Evolutionary conservation across 2,888 invertebrate genomes (phyloP).

Genomic region (Oxyteleia sp.): DNA sequence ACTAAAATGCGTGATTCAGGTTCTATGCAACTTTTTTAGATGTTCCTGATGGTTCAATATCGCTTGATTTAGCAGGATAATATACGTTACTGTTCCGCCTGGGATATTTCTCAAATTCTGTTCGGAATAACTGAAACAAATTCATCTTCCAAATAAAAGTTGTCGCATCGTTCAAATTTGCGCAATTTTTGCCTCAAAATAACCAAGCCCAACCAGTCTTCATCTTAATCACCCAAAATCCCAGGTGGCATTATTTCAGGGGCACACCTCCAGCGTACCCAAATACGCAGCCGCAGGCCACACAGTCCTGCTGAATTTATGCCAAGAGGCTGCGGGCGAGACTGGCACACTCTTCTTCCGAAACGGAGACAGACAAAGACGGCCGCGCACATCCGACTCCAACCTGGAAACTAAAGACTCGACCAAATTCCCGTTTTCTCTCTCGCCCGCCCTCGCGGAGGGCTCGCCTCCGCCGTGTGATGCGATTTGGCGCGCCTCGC

Average conservation of each 20-base stretch:
- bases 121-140: too few relatives aligned
- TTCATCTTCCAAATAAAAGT: too few relatives aligned
- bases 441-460: slow-evolving; percentile 3
- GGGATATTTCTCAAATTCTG: too few relatives aligned
- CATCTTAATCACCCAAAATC: slow-evolving; percentile 47
- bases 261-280: slow-evolving; percentile 75
- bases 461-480: slow-evolving; percentile 40
- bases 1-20: too few relatives aligned
- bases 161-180: neutral
- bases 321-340: slow-evolving; percentile 77
- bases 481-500: slow-evolving; percentile 71
- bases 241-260: slow-evolving; percentile 53
- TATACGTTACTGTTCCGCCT: too few relatives aligned
- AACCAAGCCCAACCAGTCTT: neutral
- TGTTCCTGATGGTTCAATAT: too few relatives aligned
- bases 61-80: too few relatives aligned
- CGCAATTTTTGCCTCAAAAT: neutral
- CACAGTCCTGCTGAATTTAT: slow-evolving; percentile 80
- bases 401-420: neutral
- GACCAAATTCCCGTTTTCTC: neutral
- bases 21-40: too few relatives aligned
- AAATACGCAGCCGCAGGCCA: slow-evolving; percentile 80
- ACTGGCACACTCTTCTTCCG: slow-evolving; percentile 53
- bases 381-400: slow-evolving; percentile 17
- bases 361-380: slow-evolving; percentile 18